Evolutionary conservation across 2,113 vertebrate genomes (phyloP), one percentile per base, ranked within the genome.

Genomic region (Uropsilus gracilis): DNA sequence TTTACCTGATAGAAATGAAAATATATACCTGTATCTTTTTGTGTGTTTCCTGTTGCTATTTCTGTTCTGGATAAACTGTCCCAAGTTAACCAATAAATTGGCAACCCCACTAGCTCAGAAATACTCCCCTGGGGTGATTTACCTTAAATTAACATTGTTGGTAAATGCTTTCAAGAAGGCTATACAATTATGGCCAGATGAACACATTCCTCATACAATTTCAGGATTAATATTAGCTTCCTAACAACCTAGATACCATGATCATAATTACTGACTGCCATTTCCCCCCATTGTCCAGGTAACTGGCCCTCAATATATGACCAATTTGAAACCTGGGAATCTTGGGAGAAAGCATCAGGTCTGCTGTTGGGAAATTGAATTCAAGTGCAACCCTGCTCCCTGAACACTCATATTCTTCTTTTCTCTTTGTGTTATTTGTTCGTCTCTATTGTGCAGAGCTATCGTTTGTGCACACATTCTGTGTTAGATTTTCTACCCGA

Each of bases 401-500:
- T 97, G 97, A 98, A 98, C 97, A 97, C 96, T 98, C 95, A 94
- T 98, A 98, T 98, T 98, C 96, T 98, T 98, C 98, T 97, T 98
- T 98, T 97, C 96, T 98, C 97, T 98, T 97, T 98, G 98, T 98
- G 97, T 95, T 98, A 97, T 98, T 98, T 98, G 96, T 95, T 83
- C 39, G 44, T 94, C 66, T 91, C 95, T 96, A 96, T 97, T 97
- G 97, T 97, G 94, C 78, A 50, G 95, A 95, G 96, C 93, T 98
- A 98, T 98, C 98, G 97, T 98, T 97, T 96, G 96, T 98, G 98
- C 98, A 95, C 97, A 98, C 97, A 98, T 98, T 99, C 98, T 98
- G 93, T 97, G 96, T 98, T 98, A 97, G 96, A 98, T 99, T 99
- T 99, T 99, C 98, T 98, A 98, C 98, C 94, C 98, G 98, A 98